These are phyloP conservation scores for Drosophila acutilabella DNA, from an alignment of 2,888 invertebrate species.

Conservation along the genomic window DNA sequence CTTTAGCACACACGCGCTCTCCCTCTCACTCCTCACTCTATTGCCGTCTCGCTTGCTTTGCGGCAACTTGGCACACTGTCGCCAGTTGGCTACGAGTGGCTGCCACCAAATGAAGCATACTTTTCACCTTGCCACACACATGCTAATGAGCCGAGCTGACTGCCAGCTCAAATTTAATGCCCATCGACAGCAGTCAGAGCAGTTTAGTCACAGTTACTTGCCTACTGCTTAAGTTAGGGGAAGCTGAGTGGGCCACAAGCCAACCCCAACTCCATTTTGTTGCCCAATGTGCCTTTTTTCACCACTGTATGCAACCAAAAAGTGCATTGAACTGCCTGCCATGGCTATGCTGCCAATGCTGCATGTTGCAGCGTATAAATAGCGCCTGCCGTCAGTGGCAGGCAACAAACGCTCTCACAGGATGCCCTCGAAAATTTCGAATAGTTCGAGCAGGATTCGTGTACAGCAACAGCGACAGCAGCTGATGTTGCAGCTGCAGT, in stretches of 20 bases:
- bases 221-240: not conserved
- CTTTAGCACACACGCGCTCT: constrained; percentile 6
- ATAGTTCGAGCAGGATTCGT: constrained; percentile 29
- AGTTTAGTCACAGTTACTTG: constrained; percentile 47
- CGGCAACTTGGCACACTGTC: constrained; percentile 31
- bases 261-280: not conserved
- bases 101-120: constrained; percentile 68
- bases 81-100: constrained; percentile 10
- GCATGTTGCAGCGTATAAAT: constrained; percentile 56
- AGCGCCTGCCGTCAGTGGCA: constrained; percentile 39
- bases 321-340: constrained; percentile 69
- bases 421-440: constrained; percentile 55
- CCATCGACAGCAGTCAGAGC: constrained; percentile 68
- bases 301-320: constrained; percentile 48
- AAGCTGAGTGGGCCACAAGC: constrained; percentile 16
- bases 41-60: not conserved
- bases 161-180: constrained; percentile 46
- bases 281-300: not conserved
- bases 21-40: not conserved
- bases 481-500: constrained; percentile 22
- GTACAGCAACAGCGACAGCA: not conserved
- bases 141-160: constrained; percentile 63
- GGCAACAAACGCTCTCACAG: constrained; percentile 32
- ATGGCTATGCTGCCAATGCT: constrained; percentile 3
- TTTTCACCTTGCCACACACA: constrained; percentile 56